These are phyloP conservation scores for Chiroxiphia lanceolata DNA, from an alignment of 2,797 vertebrate species.

Conservation along the genomic window DNA sequence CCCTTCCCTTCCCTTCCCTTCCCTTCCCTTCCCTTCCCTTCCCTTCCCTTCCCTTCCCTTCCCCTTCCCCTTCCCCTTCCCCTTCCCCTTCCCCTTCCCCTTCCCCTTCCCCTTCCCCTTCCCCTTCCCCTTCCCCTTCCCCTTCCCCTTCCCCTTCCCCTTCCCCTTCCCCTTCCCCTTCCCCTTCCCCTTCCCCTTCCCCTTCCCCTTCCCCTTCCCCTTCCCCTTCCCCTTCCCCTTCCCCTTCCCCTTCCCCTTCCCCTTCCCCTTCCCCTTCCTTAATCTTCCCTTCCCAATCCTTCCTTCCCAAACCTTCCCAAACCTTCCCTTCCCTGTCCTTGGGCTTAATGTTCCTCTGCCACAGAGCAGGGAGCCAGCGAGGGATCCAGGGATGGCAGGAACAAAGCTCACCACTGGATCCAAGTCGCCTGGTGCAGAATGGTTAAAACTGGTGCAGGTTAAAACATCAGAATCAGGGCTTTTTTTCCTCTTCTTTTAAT, in stretches of 20 bases:
- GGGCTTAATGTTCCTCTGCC: neutral
- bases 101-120: too few relatives aligned
- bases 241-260: too few relatives aligned
- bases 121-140: too few relatives aligned
- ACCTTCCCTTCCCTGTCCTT: neutral
- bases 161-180: too few relatives aligned
- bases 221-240: too few relatives aligned
- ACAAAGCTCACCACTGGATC: neutral
- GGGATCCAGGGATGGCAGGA: neutral
- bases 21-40: neutral
- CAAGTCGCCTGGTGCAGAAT: neutral
- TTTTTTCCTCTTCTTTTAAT: neutral
- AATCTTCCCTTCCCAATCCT: neutral
- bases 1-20: neutral
- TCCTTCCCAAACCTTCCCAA: too few relatives aligned
- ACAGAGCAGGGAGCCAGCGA: neutral
- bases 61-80: neutral
- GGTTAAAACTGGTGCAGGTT: neutral
- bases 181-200: too few relatives aligned
- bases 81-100: neutral
- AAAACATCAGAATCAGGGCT: neutral
- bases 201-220: too few relatives aligned
- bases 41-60: too few relatives aligned
- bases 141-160: too few relatives aligned
- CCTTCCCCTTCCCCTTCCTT: too few relatives aligned